Evolutionary conservation across 2,888 invertebrate genomes (phyloP), one percentile per base, ranked within the genome.

Genomic region (Trypoxylon attenuatum): DNA sequence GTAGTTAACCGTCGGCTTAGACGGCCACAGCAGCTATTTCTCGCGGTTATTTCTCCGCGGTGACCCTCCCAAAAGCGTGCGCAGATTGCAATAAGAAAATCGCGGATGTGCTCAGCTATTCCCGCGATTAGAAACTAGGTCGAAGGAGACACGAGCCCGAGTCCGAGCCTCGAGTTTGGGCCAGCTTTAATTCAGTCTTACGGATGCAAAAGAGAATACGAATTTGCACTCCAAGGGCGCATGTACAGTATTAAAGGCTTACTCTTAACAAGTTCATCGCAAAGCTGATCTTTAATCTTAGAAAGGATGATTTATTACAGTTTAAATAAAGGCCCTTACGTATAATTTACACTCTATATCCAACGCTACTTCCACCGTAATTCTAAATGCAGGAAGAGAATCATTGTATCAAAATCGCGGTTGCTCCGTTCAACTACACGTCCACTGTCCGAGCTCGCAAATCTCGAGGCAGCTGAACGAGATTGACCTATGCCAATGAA

Each of bases 101-200:
- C 62, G 55, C 71, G 63, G 62, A 72, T 77, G 66, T 64, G 68
- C 71, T 70, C 71, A 68, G 73, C 78, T 80, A 69, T 77, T 86
- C 69, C 76, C 83, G 61, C 80, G 71, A 27, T 71, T 41, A 52
- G 55, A 67, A 81, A 80, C 62, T 80, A 47, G 80, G 81, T 81
- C 81, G 65, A 76, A 71, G 62, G 52, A 63, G 71, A 47, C 54
- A 25, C 29, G 45, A 38, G 46, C 46, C 15, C 29, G 27, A 60
- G 42, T 27, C 39, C 38, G 33, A 47, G 46, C 6, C 47, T 55
- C 39, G 27, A 53, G 50, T 46, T 27, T 42, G 10, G 43, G 50
- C 23, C 41, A 39, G 29, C 38, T 19, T 50, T 23, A 8, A n/a
- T n/a, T n/a, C n/a, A n/a, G n/a, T n/a, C n/a, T n/a, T n/a, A n/a